Base-by-base conservation (phyloP, 2,113 vertebrate genomes). In the Psilopogon haemacephalus region DNA sequence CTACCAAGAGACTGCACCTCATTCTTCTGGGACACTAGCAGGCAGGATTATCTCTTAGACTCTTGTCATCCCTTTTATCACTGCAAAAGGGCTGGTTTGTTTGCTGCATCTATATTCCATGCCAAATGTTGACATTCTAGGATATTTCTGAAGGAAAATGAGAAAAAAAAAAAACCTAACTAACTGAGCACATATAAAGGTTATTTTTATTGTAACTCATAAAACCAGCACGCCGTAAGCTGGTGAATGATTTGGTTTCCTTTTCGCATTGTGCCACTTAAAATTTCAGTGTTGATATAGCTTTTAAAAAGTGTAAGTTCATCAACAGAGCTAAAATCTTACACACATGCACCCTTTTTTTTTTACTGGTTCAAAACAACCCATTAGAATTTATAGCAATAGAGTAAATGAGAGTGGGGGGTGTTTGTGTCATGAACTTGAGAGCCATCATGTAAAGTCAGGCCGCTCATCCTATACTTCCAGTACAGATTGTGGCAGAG, bases 121-220 rank as follows among this genome's bases (percentile, higher is more conserved):
- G 83, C 38, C 76, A 90, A 35, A 77, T 90, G 78, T 88, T 21
- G 91, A 11, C 65, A 5, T 82, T 91, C 44, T 35, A 46, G 28
- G 38, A 65, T 73, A 74, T 79, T 93, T 94, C 23, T 33, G 27
- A 24, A 12, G 12, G 20, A 3, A 10, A 8, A 10, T 8, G 7
- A 5, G 3, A 59, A 27, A 8, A 2, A 70, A 16, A 15, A 71
- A 37, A 19, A 46, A n/a, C 6, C 23, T 48, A 21, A 48, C 48
- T 50, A 50, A 50, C 48, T 13, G 26, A 50, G 23, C 48, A 50
- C 48, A 50, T 50, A 42, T 60, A 89, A 83, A 75, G 11, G 68
- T 62, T 65, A 80, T 65, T 92, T 95, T 89, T 89, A 91, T 63
- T 70, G 55, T 73, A 59, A 35, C 55, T 73, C 84, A 30, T 89